Conservation (phyloP, 1,140 invertebrate genomes). For the Oryctes rhinoceros region DNA sequence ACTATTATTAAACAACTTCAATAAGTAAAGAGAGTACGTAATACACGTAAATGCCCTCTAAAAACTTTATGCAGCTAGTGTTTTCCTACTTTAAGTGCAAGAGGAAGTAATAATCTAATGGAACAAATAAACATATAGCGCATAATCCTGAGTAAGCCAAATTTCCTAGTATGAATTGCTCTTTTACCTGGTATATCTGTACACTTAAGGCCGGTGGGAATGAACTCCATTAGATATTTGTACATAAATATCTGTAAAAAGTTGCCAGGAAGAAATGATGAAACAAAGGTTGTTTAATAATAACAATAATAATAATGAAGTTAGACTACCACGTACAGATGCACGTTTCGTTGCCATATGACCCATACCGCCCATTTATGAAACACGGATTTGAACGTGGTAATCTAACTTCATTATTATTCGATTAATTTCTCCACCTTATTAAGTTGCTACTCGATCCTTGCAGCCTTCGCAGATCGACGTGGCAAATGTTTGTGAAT, state of each 20-base stretch:
- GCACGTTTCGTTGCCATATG: no score
- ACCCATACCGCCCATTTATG: no score
- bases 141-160: neutral
- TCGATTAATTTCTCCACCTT: no score
- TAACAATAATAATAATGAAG: no score
- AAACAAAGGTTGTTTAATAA: neutral
- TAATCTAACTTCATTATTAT: no score
- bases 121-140: neutral
- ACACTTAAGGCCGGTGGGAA: neutral
- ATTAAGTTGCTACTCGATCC: no score
- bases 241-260: neutral
- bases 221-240: neutral
- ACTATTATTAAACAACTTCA: neutral
- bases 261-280: neutral
- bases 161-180: neutral
- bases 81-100: neutral
- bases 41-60: neutral
- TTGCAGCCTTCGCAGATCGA: no score
- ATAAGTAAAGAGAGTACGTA: neutral
- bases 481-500: no score
- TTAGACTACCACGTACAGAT: no score
- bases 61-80: constrained; percentile 1
- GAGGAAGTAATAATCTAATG: constrained; percentile 1
- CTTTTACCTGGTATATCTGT: neutral
- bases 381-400: no score